These are phyloP conservation scores for Lytechinus variegatus DNA, from an alignment of 35 echinoderm and acorn worm species.

Conservation along the genomic window DNA sequence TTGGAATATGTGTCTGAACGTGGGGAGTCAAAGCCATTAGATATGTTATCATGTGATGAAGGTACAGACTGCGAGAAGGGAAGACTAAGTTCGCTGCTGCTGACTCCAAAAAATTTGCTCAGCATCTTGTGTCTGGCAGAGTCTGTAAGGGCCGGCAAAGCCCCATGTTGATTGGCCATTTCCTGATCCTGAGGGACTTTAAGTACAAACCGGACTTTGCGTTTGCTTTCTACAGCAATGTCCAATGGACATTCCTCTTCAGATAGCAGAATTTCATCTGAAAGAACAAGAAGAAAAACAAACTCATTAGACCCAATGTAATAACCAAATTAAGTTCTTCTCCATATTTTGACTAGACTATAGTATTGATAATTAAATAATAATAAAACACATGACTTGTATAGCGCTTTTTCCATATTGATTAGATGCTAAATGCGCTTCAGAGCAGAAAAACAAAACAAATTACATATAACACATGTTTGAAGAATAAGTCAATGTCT, in stretches of 20 bases:
- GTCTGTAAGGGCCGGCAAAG: background rate
- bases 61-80: conserved; percentile 64
- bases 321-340: background rate
- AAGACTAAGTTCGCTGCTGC: conserved; percentile 65
- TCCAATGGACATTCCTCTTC: conserved; percentile 86
- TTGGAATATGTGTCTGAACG: conserved; percentile 36
- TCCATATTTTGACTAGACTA: no score
- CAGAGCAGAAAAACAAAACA: no score
- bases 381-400: no score
- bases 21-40: conserved; percentile 20
- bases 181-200: conserved; percentile 62
- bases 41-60: background rate
- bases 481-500: no score
- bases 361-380: no score
- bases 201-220: conserved; percentile 73
- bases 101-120: conserved; percentile 86
- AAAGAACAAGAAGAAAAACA: conserved; percentile 57
- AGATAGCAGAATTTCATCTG: conserved; percentile 93
- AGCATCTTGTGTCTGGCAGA: conserved; percentile 64
- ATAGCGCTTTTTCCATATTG: no score
- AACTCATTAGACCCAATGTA: background rate
- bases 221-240: conserved; percentile 73
- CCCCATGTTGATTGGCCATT: background rate
- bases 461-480: no score
- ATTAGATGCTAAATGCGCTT: no score